phyloP scores from a whole-genome alignment of 2,113 vertebrate genomes.

The Rhynchopsitta pachyrhyncha region DNA sequence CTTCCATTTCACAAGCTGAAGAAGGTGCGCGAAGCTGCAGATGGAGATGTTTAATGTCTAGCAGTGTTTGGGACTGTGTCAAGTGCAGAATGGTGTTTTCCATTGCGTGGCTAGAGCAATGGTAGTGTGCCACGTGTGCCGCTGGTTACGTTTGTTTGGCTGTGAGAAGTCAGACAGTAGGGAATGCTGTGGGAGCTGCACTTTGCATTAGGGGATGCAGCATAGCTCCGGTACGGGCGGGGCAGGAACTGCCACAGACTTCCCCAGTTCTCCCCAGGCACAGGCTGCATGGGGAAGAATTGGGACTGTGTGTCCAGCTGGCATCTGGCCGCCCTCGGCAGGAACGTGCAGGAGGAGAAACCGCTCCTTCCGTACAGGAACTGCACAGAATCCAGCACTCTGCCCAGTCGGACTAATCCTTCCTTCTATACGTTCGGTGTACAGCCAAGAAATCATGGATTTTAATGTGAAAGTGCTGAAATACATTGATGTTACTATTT shows the following conservation, averaged over 20 bases:
- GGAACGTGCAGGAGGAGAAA: fast-evolving
- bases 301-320: neutral
- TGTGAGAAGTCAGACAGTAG: neutral
- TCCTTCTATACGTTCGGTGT: neutral
- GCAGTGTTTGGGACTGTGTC: neutral
- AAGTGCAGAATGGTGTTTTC: neutral
- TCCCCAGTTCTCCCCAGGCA: neutral
- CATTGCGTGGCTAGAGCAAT: fast-evolving
- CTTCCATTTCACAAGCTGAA: neutral
- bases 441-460: neutral
- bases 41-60: neutral
- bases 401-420: neutral
- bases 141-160: neutral
- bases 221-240: fast-evolving
- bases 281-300: neutral
- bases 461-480: neutral
- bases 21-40: neutral
- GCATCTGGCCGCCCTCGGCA: neutral
- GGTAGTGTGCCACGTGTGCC: fast-evolving
- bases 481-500: neutral
- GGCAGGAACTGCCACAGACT: neutral
- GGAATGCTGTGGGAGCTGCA: neutral
- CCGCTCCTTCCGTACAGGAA: fast-evolving
- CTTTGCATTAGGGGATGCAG: neutral
- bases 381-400: neutral